Evolutionary conservation across 1,140 invertebrate genomes (phyloP).

Genomic region (Ceratina japonica): DNA sequence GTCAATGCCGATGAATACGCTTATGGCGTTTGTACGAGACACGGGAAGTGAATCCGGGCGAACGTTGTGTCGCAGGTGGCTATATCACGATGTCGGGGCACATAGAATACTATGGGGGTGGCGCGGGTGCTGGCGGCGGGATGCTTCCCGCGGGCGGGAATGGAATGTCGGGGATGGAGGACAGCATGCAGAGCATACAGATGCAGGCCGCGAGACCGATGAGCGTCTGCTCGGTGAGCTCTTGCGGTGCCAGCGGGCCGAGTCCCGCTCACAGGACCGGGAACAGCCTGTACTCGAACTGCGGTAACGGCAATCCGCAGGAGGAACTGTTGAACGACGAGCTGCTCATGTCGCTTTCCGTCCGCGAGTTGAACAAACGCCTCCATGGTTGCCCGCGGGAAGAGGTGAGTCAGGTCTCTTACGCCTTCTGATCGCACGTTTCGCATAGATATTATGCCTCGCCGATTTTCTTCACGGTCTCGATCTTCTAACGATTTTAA

Average conservation of each 20-base stretch:
- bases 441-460: constrained; percentile 21
- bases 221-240: constrained; percentile 76
- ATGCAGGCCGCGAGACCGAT: constrained; percentile 73
- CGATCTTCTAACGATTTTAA: background rate
- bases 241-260: constrained; percentile 67
- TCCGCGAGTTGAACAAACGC: constrained; percentile 96
- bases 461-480: background rate
- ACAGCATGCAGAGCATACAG: constrained; percentile 67
- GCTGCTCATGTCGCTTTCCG: constrained; percentile 92
- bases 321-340: constrained; percentile 90
- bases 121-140: constrained; percentile 61
- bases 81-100: constrained; percentile 75
- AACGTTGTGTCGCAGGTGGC: constrained; percentile 66
- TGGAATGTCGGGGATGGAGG: constrained; percentile 70
- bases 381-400: constrained; percentile 95
- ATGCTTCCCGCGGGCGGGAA: constrained; percentile 65
- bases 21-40: background rate
- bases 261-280: constrained; percentile 77
- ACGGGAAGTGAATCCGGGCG: constrained; percentile 7
- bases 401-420: constrained; percentile 80
- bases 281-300: constrained; percentile 81
- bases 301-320: constrained; percentile 78
- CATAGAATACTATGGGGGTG: constrained; percentile 74
- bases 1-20: background rate
- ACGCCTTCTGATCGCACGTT: constrained; percentile 50